Base-by-base conservation (phyloP, 35 echinoderm and acorn worm species). In the Amphiura filiformis region DNA sequence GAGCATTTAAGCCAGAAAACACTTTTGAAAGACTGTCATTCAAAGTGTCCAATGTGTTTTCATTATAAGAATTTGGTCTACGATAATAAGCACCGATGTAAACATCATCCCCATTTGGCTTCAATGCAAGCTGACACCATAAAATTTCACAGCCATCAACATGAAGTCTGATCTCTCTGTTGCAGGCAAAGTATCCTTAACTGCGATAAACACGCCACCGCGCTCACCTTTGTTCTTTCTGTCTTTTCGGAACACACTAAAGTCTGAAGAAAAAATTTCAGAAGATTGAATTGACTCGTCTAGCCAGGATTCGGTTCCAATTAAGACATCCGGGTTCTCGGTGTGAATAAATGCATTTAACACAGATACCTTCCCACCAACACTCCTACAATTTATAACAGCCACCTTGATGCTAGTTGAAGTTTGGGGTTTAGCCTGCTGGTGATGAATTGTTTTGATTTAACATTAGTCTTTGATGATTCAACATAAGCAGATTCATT, bases 301-400 rank as follows among this genome's bases (percentile, higher is more conserved):
- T 39, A 78, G 17, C 85, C 65, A 78, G 36, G n/a, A 38, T 78
- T 87, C 85, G 20, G 75, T 87, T 18, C 65, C 65, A 78, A 87
- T 87, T 26, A 87, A 13, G 31, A 87, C 39, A 87, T 87, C 85
- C 26, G 85, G 65, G 37, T 77, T 78, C 32, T 87, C 85, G 1
- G n/a, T 15, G 7, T 77, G 31, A 22, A 78, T 33, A 78, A 87
- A 87, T 1, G 84, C 36, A n/a, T 1, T 34, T 4, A 86, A n/a
- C 0, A 38, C 26, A 9, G 30, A 20, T 33, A 17, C 20, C 76
- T 86, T 86, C 4, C 36, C 32, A 12, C 26, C 2, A 13, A 87
- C 37, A 78, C 85, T 87, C 20, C 85, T 20, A 36, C 82, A 87
- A 15, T 78, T 87, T 14, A 87, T 41, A 78, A 87, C 20, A 35